Percentiles rank a stretch among this genome's conserved stretches.
phyloP scores from a whole-genome alignment of 2,888 invertebrate species.

The Epinotia demarniana region DNA sequence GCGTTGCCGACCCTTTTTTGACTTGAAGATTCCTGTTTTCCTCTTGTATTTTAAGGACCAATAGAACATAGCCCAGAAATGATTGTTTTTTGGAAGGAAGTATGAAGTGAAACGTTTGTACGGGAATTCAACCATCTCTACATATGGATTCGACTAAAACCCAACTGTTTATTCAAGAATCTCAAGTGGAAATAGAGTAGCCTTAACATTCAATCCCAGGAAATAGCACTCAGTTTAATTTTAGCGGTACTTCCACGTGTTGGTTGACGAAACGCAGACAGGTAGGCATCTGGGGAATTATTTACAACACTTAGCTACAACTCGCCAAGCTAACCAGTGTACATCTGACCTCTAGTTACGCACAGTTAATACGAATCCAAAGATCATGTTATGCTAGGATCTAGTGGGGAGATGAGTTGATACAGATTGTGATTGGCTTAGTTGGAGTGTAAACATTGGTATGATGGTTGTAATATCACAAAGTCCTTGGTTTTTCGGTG shows the following conservation, averaged over 20 bases:
- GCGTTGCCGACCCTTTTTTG: too few relatives aligned
- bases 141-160: background rate
- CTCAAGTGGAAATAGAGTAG: slow-evolving; percentile 10
- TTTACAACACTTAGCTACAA: background rate
- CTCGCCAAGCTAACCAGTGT: background rate
- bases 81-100: too few relatives aligned
- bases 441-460: background rate
- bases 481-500: background rate
- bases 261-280: slow-evolving; percentile 39
- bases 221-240: slow-evolving; percentile 34
- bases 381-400: background rate
- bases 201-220: slow-evolving; percentile 21
- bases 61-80: too few relatives aligned
- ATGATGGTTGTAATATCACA: background rate
- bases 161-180: slow-evolving; percentile 7
- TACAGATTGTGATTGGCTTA: too few relatives aligned
- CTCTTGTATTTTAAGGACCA: too few relatives aligned
- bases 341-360: background rate
- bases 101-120: too few relatives aligned
- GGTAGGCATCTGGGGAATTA: slow-evolving; percentile 3
- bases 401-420: too few relatives aligned
- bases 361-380: background rate
- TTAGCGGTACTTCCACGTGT: slow-evolving; percentile 31
- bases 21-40: too few relatives aligned
- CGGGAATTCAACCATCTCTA: too few relatives aligned